phyloP scores from a whole-genome alignment of 2,797 vertebrate genomes.

The Lacerta viridis region DNA sequence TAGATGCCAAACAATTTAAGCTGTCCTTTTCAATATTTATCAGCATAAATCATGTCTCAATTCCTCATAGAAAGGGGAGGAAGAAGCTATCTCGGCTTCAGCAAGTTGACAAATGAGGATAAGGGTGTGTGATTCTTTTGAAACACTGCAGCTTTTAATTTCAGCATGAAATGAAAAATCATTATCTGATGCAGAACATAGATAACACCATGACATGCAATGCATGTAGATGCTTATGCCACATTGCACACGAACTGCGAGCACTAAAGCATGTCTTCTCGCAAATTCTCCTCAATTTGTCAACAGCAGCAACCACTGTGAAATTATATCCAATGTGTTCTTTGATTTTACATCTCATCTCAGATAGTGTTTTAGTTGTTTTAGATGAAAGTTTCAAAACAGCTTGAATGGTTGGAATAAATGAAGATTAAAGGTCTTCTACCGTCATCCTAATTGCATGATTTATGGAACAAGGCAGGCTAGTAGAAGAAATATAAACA shows the following conservation, averaged over 20 bases:
- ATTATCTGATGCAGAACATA: constrained; percentile 21
- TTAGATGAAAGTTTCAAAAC: neutral
- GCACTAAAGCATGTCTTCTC: neutral
- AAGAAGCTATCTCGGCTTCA: neutral
- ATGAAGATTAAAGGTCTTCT: neutral
- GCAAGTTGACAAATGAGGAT: neutral
- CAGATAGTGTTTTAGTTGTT: neutral
- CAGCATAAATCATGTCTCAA: constrained; percentile 35
- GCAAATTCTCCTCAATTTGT: neutral
- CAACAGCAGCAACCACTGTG: constrained; percentile 31
- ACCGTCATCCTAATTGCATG: neutral
- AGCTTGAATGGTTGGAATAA: neutral
- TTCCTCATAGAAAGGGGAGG: neutral
- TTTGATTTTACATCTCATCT: neutral
- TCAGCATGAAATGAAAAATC: constrained; percentile 23
- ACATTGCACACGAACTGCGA: constrained; percentile 29
- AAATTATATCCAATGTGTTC: constrained; percentile 12
- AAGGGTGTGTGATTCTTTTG: neutral
- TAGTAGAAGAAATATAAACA: neutral
- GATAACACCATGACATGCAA: neutral
- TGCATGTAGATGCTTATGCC: constrained; percentile 30
- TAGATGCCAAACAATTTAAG: constrained; percentile 42
- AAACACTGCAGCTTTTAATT: constrained; percentile 53
- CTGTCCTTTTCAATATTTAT: constrained; percentile 46
- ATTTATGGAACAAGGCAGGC: neutral